Conservation (phyloP, 2,888 invertebrate genomes). For the Hofmannophila pseudospretella region DNA sequence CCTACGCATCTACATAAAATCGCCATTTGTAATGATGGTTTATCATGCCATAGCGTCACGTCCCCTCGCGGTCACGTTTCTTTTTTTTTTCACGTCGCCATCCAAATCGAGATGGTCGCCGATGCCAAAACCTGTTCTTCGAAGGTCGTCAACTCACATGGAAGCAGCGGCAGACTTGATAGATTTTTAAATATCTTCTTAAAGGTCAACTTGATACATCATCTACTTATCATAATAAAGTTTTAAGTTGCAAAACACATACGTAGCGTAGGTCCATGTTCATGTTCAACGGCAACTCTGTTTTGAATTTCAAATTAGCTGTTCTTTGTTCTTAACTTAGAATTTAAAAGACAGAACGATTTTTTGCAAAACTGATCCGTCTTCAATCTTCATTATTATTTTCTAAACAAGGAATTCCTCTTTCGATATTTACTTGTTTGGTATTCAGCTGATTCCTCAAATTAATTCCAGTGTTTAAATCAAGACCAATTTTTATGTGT, state of each 20-base stretch:
- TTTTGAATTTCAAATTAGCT: conserved; percentile 7
- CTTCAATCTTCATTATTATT: conserved; percentile 2
- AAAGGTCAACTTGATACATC: conserved; percentile 9
- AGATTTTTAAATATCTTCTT: not conserved
- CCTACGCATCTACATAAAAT: conserved; percentile 19
- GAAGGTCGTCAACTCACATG: conserved; percentile 49
- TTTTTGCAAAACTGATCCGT: conserved; percentile 2
- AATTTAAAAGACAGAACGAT: conserved; percentile 1
- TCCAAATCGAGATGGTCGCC: conserved; percentile 49
- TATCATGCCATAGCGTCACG: conserved; percentile 17
- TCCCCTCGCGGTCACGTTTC: conserved; percentile 36
- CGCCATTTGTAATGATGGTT: conserved; percentile 10
- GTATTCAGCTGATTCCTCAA: too few relatives aligned
- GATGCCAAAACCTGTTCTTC: conserved; percentile 45
- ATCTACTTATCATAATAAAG: conserved; percentile 2
- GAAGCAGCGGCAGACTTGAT: not conserved
- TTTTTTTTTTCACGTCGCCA: conserved; percentile 49
- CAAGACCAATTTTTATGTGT: not conserved
- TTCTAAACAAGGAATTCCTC: not conserved
- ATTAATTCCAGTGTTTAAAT: conserved; percentile 1
- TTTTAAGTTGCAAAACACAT: conserved; percentile 7
- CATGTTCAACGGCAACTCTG: conserved; percentile 3
- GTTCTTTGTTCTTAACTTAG: conserved; percentile 1
- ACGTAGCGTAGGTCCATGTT: too few relatives aligned
- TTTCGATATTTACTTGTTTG: too few relatives aligned